These are phyloP conservation scores for Microcebus murinus DNA, from an alignment of 2,113 vertebrate genomes.

Conservation along the genomic window DNA sequence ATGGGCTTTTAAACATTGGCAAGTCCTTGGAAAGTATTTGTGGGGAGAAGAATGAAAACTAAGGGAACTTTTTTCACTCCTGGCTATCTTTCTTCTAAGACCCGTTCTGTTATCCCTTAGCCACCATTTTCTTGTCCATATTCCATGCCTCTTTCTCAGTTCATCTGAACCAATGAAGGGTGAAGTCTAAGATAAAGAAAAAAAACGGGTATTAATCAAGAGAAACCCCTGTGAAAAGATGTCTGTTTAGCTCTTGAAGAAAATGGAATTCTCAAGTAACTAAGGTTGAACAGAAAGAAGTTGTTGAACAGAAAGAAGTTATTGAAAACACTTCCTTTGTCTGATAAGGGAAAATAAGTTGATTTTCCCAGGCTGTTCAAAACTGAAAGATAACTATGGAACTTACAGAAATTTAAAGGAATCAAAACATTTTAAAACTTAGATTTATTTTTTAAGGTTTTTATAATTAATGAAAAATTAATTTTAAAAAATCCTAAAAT, in stretches of 20 bases:
- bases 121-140: neutral
- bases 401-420: slow-evolving; percentile 12
- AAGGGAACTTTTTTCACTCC: neutral
- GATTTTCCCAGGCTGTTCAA: neutral
- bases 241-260: neutral
- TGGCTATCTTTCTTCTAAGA: neutral
- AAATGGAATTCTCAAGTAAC: slow-evolving; percentile 42
- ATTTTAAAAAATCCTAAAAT: neutral
- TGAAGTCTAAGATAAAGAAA: neutral
- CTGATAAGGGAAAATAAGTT: neutral
- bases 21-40: slow-evolving; percentile 32
- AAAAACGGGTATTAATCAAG: neutral
- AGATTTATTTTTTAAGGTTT: slow-evolving; percentile 17
- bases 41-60: neutral
- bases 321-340: neutral
- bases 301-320: neutral
- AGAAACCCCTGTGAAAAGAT: neutral
- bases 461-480: neutral
- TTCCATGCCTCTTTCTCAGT: slow-evolving; percentile 1
- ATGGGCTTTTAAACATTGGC: neutral
- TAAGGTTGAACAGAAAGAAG: slow-evolving; percentile 16
- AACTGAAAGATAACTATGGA: neutral
- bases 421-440: slow-evolving; percentile 6
- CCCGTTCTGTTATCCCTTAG: neutral
- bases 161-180: neutral